These are phyloP conservation scores for Furnarius figulus DNA, from an alignment of 2,113 vertebrate species.

Conservation along the genomic window DNA sequence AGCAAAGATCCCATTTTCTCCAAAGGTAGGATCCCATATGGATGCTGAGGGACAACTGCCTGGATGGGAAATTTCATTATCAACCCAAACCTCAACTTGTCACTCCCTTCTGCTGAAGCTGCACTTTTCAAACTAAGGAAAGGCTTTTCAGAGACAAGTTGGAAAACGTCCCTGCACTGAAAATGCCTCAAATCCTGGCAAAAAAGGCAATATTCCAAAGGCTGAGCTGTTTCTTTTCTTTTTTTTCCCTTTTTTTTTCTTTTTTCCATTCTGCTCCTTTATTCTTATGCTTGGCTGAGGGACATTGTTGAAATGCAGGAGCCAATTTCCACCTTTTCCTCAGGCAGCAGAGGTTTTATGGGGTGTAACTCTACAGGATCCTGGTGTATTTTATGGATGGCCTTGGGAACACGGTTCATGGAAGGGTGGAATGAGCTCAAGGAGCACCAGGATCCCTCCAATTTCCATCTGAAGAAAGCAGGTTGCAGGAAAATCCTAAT, in stretches of 20 bases:
- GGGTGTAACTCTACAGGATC: background rate
- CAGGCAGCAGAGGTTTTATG: background rate
- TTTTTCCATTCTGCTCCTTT: background rate
- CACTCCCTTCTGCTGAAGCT: background rate
- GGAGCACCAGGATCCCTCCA: background rate
- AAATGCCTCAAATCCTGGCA: background rate
- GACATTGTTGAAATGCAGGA: background rate
- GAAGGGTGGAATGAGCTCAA: background rate
- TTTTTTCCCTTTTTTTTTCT: background rate
- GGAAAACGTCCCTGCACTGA: background rate
- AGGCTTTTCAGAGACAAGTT: background rate
- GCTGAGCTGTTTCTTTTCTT: background rate
- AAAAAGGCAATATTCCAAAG: background rate
- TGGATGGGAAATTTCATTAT: background rate
- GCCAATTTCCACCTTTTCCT: conserved; percentile 23
- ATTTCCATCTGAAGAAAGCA: background rate
- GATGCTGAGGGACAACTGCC: background rate
- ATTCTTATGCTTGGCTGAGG: conserved; percentile 28
- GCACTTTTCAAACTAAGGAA: background rate
- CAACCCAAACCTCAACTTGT: background rate
- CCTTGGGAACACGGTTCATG: background rate
- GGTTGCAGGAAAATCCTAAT: background rate
- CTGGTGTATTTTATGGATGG: background rate
- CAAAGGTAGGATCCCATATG: fast-evolving
- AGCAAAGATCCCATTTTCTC: background rate